Percentiles rank a stretch among this genome's conserved stretches.
Evolutionary conservation across 1,140 invertebrate species (phyloP).

Genomic region (Camponotus vicinus): DNA sequence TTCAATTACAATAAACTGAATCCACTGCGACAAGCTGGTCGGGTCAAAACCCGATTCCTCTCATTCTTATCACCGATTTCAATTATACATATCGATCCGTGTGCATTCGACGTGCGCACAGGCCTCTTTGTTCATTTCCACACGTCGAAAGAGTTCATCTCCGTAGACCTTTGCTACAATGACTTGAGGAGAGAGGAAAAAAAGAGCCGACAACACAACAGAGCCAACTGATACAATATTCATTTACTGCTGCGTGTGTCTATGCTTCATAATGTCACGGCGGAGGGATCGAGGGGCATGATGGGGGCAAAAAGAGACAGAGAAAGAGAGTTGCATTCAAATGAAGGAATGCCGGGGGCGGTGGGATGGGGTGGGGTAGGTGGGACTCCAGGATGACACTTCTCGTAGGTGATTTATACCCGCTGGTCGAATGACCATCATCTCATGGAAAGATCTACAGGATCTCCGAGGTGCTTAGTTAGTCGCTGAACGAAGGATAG

Average conservation of each 20-base stretch:
- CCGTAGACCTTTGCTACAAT: constrained; percentile 67
- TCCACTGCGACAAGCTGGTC: constrained; percentile 22
- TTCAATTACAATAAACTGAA: constrained; percentile 59
- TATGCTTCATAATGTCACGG: constrained; percentile 74
- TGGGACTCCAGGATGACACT: constrained; percentile 78
- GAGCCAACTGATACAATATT: constrained; percentile 77
- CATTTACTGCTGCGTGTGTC: constrained; percentile 75
- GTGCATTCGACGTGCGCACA: constrained; percentile 58
- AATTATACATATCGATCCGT: constrained; percentile 62
- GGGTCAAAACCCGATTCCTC: constrained; percentile 57
- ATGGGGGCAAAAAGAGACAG: constrained; percentile 66
- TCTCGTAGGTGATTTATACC: constrained; percentile 81
- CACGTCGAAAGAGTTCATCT: constrained; percentile 67
- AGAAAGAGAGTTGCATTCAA: constrained; percentile 78
- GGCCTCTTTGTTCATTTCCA: constrained; percentile 64
- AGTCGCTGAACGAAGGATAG: constrained; percentile 71
- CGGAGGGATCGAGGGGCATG: constrained; percentile 57
- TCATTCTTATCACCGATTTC: constrained; percentile 61
- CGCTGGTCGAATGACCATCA: constrained; percentile 81
- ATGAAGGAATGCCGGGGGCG: constrained; percentile 80
- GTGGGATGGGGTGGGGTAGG: constrained; percentile 72
- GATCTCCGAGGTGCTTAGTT: constrained; percentile 78
- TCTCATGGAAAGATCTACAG: constrained; percentile 80
- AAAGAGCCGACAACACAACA: constrained; percentile 72
- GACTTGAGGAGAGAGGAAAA: constrained; percentile 67